Evolutionary conservation across 2,888 invertebrate species (phyloP).

Genomic region (Agelastica alni): DNA sequence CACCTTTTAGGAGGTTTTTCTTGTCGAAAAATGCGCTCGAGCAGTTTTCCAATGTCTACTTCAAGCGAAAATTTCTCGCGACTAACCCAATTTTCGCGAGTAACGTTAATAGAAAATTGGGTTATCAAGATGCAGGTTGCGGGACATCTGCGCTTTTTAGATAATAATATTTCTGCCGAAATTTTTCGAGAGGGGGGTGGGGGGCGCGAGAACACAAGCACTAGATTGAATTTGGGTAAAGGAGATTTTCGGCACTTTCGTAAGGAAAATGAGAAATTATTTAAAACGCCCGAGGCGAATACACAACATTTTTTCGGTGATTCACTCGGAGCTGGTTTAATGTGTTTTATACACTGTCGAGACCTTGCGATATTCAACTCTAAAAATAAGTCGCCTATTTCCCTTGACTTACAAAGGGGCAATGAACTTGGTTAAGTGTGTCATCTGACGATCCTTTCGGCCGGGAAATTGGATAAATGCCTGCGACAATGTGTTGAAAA

Average conservation of each 20-base stretch:
- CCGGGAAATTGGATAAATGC: constrained; percentile 19
- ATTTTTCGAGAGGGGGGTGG: not conserved
- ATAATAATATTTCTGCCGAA: constrained; percentile 29
- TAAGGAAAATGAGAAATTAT: no score
- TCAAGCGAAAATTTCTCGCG: constrained; percentile 19
- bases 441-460: constrained; percentile 26
- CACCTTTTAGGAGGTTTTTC: no score
- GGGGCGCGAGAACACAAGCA: constrained; percentile 1
- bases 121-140: constrained; percentile 30
- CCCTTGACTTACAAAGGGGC: constrained; percentile 24
- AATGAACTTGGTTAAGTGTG: constrained; percentile 36
- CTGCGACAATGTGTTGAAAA: no score
- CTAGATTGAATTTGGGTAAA: not conserved
- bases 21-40: not conserved
- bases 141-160: constrained; percentile 34
- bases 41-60: not conserved
- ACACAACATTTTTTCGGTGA: no score
- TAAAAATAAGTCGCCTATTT: constrained; percentile 30
- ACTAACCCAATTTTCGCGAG: constrained; percentile 33
- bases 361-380: constrained; percentile 5
- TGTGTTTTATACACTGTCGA: no score
- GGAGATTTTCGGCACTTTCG: no score
- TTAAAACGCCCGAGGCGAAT: no score
- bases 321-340: no score
- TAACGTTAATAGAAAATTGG: constrained; percentile 31